A percentile compares a stretch with the other conserved stretches of the same genome.
phyloP scores from a whole-genome alignment of 2,797 vertebrate genomes.

The Sparidentex hasta region DNA sequence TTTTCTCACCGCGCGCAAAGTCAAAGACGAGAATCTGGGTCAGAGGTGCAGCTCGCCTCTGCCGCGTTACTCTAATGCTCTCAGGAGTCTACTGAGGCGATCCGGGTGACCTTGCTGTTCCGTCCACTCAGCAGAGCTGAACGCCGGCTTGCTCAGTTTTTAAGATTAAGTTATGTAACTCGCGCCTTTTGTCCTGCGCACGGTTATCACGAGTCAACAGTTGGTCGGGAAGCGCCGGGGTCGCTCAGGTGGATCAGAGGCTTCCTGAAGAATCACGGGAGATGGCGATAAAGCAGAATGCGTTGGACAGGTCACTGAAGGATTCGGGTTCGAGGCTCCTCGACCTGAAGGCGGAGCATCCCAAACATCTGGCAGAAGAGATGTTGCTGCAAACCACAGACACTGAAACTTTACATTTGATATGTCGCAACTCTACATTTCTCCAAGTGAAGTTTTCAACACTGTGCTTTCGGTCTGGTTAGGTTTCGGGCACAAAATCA shows the following conservation, averaged over 20 bases:
- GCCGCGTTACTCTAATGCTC: background rate
- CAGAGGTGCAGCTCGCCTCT: background rate
- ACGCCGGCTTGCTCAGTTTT: background rate
- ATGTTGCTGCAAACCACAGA: too few species aligned
- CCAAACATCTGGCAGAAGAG: background rate
- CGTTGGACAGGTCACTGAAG: background rate
- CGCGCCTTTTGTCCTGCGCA: slow-evolving; percentile 33
- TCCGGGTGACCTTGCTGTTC: slow-evolving; percentile 42
- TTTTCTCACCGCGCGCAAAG: background rate
- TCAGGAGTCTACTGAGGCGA: background rate
- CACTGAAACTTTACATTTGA: too few species aligned
- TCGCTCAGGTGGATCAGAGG: slow-evolving; percentile 24
- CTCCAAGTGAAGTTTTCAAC: too few species aligned
- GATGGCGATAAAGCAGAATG: slow-evolving; percentile 9
- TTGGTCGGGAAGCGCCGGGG: slow-evolving; percentile 37
- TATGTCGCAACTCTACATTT: too few species aligned
- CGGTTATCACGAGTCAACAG: slow-evolving; percentile 37
- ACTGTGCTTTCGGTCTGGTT: too few species aligned
- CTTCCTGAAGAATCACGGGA: slow-evolving; percentile 15
- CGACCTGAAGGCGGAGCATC: background rate
- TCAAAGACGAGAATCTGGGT: slow-evolving; percentile 20
- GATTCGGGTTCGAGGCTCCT: background rate
- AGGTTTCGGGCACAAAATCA: too few species aligned
- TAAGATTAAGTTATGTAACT: slow-evolving; percentile 47
- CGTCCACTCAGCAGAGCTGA: slow-evolving; percentile 22